Conservation (phyloP, 2,797 vertebrate species). For the Pogoniulus pusillus region DNA sequence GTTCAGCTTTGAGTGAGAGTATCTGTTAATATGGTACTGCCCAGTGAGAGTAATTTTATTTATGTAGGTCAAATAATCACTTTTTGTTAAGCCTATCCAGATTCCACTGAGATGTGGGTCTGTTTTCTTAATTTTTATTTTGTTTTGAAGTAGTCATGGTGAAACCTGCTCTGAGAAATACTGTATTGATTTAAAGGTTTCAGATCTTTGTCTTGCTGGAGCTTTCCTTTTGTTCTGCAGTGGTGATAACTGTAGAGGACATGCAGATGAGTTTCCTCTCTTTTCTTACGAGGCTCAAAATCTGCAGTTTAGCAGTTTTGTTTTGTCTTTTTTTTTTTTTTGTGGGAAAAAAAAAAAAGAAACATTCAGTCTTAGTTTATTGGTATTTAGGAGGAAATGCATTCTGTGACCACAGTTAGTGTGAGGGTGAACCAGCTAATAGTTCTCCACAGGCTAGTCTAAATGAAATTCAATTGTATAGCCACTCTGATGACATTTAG, state of each 20-base stretch:
- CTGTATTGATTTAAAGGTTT: not conserved
- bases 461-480: not conserved
- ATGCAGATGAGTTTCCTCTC: not conserved
- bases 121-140: not conserved
- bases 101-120: not conserved
- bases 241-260: not conserved
- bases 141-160: not conserved
- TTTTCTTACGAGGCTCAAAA: slow-evolving; percentile 1
- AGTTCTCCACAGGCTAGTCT: not conserved
- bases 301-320: not conserved
- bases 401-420: not conserved
- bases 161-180: slow-evolving; percentile 6
- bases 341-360: too few relatives aligned
- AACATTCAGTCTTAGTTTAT: not conserved
- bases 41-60: not conserved
- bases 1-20: not conserved
- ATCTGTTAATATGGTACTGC: not conserved
- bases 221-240: not conserved
- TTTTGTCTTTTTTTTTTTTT: too few relatives aligned
- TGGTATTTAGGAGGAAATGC: not conserved
- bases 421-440: not conserved
- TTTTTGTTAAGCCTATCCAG: not conserved
- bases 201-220: not conserved
- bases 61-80: not conserved
- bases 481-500: not conserved